Evolutionary conservation across 2,888 invertebrate genomes (phyloP).

Genomic region (Invenusta paracnida): DNA sequence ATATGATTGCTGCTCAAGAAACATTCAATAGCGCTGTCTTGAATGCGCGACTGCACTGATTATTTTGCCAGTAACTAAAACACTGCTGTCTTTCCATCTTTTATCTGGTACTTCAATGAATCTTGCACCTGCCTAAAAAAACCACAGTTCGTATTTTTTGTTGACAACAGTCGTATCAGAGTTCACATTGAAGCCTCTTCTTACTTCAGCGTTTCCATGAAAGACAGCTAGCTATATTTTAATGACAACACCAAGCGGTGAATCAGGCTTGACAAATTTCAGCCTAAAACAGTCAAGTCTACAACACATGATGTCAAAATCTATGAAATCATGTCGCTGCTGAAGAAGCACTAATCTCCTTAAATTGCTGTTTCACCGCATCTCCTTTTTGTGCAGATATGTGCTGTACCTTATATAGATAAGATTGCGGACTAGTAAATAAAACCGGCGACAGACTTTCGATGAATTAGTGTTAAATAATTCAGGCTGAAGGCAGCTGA

Average conservation of each 20-base stretch:
- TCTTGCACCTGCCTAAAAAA: neutral
- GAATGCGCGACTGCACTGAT: neutral
- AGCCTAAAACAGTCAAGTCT: neutral
- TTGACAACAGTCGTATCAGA: neutral
- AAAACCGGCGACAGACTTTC: too few species aligned
- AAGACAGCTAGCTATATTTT: neutral
- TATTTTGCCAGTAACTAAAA: neutral
- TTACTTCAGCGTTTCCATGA: neutral
- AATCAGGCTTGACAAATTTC: neutral
- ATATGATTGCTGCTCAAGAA: neutral
- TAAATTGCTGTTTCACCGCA: too few species aligned
- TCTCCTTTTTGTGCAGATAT: too few species aligned
- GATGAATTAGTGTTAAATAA: too few species aligned
- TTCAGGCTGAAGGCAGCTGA: too few species aligned
- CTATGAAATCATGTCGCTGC: neutral
- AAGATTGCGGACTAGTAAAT: too few species aligned
- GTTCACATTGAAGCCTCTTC: neutral
- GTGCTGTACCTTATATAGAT: too few species aligned
- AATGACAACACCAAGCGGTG: neutral
- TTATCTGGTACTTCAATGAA: neutral
- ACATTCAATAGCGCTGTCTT: neutral
- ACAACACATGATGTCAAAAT: neutral
- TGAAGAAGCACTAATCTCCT: neutral
- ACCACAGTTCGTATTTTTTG: neutral
- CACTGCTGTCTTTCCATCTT: neutral